phyloP scores from a whole-genome alignment of 35 echinoderm and acorn worm genomes.

The Stichopus chloronotus region DNA sequence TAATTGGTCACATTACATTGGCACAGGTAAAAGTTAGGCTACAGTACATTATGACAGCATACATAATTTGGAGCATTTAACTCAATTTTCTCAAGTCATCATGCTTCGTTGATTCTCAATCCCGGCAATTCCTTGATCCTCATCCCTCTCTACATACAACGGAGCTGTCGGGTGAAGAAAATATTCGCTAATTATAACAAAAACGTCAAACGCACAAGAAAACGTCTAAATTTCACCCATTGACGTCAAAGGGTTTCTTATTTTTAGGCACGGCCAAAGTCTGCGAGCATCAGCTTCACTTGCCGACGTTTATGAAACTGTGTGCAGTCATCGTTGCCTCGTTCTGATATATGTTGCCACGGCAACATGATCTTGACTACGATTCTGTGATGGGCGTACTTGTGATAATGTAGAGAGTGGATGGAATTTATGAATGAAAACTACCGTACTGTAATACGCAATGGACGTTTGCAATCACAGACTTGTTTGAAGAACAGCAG shows the following conservation, averaged over 20 bases:
- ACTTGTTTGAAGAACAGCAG: not conserved
- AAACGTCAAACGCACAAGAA: not conserved
- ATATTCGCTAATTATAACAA: not conserved
- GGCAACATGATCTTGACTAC: conserved; percentile 14
- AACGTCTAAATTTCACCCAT: conserved; percentile 9
- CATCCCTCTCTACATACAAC: not conserved
- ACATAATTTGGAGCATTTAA: too few relatives aligned
- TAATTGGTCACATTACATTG: too few relatives aligned
- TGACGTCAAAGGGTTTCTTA: conserved; percentile 23
- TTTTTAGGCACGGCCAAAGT: not conserved
- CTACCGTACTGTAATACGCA: not conserved
- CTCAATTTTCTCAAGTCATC: too few relatives aligned
- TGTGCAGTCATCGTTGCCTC: not conserved
- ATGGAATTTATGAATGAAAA: conserved; percentile 38
- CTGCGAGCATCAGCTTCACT: not conserved
- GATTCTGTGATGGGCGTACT: not conserved
- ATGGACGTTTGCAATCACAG: not conserved
- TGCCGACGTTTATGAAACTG: not conserved
- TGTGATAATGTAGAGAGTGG: not conserved
- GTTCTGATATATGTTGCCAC: conserved; percentile 12
- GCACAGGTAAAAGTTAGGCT: too few relatives aligned
- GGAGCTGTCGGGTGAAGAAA: not conserved
- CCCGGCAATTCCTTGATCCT: not conserved
- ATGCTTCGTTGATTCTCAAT: too few relatives aligned
- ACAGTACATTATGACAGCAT: too few relatives aligned